Evolutionary conservation across 2,113 vertebrate genomes (phyloP).

Genomic region (Daphoenositta chrysoptera): DNA sequence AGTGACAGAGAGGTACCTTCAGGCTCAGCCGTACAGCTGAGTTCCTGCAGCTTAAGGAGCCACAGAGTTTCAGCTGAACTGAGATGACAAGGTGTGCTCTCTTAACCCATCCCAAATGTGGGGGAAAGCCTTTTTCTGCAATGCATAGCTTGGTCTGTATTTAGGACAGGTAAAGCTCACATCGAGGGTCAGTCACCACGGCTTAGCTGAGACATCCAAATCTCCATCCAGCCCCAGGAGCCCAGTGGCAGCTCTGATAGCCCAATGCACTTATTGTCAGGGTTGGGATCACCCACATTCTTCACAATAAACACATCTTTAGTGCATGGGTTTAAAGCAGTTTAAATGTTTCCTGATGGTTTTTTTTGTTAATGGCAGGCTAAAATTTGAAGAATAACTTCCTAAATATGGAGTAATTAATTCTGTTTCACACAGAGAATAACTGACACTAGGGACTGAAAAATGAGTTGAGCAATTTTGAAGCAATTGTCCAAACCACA

Average conservation of each 20-base stretch:
- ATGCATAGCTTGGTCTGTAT: not conserved
- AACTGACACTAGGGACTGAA: not conserved
- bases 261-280: not conserved
- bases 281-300: rapidly evolving
- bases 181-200: not conserved
- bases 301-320: not conserved
- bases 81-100: not conserved
- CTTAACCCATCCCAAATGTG: not conserved
- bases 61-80: not conserved
- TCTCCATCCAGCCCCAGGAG: not conserved
- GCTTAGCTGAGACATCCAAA: not conserved
- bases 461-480: not conserved
- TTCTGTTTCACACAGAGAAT: not conserved
- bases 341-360: not conserved
- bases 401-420: not conserved
- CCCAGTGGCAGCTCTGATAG: not conserved
- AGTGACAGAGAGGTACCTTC: not conserved
- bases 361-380: not conserved
- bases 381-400: not conserved
- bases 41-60: not conserved
- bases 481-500: not conserved
- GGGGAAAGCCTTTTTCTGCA: not conserved
- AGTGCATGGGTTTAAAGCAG: not conserved
- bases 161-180: not conserved
- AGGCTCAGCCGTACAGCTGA: not conserved